Evolutionary conservation across 2,888 invertebrate genomes (phyloP).

Genomic region (Minunthozetes semirufus): DNA sequence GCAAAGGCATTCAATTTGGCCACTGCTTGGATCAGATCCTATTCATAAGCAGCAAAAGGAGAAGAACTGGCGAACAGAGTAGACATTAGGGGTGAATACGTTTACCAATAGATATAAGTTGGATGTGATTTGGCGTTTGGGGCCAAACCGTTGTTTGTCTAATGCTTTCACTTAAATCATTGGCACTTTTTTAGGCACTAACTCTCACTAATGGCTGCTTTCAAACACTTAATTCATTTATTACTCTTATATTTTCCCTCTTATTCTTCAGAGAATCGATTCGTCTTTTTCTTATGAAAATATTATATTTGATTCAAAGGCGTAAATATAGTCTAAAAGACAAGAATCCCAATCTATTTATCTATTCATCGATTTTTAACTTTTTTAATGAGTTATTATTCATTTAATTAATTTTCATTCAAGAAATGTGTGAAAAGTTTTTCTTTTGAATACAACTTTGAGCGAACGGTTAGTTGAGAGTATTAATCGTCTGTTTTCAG

Average conservation of each 20-base stretch:
- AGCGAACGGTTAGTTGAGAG: too few relatives aligned
- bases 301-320: slow-evolving; percentile 14
- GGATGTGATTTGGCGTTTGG: slow-evolving; percentile 18
- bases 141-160: background rate
- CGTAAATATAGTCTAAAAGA: too few relatives aligned
- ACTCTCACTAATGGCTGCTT: slow-evolving; percentile 23
- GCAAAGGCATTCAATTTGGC: background rate
- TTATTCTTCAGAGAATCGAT: background rate
- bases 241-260: background rate
- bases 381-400: too few relatives aligned
- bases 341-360: too few relatives aligned
- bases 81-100: slow-evolving; percentile 15
- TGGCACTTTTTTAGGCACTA: slow-evolving; percentile 16
- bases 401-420: too few relatives aligned
- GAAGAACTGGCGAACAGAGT: background rate
- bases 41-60: background rate
- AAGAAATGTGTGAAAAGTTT: too few relatives aligned
- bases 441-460: too few relatives aligned
- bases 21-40: background rate
- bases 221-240: slow-evolving; percentile 30
- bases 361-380: too few relatives aligned
- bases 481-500: background rate
- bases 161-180: slow-evolving; percentile 30
- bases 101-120: background rate
- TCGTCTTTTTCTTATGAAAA: background rate